Conservation (phyloP, 2,113 vertebrate genomes). For the Ursus arctos region DNA sequence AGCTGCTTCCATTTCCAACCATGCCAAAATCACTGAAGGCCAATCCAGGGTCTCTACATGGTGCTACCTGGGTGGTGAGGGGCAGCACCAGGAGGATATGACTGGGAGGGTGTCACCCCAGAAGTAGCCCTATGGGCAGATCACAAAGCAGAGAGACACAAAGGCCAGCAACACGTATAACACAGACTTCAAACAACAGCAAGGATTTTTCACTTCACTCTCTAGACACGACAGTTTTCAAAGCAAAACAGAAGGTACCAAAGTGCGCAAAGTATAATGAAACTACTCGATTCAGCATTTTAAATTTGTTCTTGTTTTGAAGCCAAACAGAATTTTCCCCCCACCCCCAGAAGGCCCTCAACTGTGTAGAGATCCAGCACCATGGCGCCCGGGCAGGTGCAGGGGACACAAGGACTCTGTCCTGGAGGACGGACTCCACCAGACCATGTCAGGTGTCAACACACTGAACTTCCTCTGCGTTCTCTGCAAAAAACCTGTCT, state of each 20-base stretch:
- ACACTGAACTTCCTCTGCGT: background rate
- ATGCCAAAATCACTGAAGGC: background rate
- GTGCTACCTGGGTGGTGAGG: accelerated
- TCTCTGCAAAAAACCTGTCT: background rate
- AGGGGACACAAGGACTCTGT: background rate
- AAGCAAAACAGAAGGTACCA: background rate
- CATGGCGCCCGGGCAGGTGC: background rate
- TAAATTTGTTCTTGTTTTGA: background rate
- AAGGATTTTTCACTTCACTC: background rate
- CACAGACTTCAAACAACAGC: background rate
- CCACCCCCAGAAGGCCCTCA: background rate
- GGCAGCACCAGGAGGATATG: background rate
- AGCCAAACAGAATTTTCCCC: background rate
- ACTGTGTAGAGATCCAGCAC: background rate
- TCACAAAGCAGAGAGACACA: background rate
- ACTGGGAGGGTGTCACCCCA: background rate
- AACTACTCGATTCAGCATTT: background rate
- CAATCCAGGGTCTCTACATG: background rate
- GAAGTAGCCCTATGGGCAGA: background rate
- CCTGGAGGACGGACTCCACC: background rate
- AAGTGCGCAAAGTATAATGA: background rate
- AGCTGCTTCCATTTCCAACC: background rate
- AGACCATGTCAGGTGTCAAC: background rate
- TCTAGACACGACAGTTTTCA: constrained; percentile 28
- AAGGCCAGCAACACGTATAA: background rate